A percentile compares a stretch with the other conserved stretches of the same genome.
Evolutionary conservation across 92 coral and sea anemone species (phyloP).

Genomic region (Siderastrea siderea): DNA sequence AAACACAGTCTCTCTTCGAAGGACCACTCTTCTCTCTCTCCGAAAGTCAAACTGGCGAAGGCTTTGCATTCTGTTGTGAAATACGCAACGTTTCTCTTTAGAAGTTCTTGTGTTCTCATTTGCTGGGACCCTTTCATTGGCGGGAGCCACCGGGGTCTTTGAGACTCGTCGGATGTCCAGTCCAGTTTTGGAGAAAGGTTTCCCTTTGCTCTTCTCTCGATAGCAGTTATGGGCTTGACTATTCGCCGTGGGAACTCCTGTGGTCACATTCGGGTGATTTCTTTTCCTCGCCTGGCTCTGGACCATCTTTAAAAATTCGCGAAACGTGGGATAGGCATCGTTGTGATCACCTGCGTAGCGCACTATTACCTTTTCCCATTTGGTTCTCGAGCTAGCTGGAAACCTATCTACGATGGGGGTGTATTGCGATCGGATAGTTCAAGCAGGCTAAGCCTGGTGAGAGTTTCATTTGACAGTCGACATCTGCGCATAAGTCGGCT

Average conservation of each 20-base stretch:
- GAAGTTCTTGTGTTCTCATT: background rate
- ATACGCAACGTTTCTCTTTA: constrained; percentile 20
- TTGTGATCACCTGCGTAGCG: constrained; percentile 40
- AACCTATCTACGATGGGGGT: constrained; percentile 47
- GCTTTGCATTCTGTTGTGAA: constrained; percentile 49
- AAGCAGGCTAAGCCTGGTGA: constrained; percentile 68
- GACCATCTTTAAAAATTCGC: constrained; percentile 34
- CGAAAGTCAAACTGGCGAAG: constrained; percentile 28
- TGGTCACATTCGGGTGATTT: constrained; percentile 56
- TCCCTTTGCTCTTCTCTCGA: constrained; percentile 6
- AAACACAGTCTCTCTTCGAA: constrained; percentile 37
- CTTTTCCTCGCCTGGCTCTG: constrained; percentile 47
- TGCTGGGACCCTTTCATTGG: background rate
- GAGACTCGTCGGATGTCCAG: background rate
- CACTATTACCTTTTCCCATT: constrained; percentile 63
- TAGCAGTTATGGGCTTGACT: background rate
- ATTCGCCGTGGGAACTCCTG: background rate
- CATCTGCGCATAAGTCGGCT: constrained; percentile 62
- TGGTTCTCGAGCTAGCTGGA: background rate
- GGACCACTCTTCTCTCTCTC: constrained; percentile 42
- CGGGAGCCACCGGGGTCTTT: constrained; percentile 13
- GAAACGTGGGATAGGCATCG: constrained; percentile 52
- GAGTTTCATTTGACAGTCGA: constrained; percentile 49
- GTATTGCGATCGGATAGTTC: constrained; percentile 60
- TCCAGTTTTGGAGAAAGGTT: background rate